Percentiles rank a stretch among this genome's conserved stretches.
Conservation (phyloP, 2,797 vertebrate genomes). For the Takifugu ocellatus region DNA sequence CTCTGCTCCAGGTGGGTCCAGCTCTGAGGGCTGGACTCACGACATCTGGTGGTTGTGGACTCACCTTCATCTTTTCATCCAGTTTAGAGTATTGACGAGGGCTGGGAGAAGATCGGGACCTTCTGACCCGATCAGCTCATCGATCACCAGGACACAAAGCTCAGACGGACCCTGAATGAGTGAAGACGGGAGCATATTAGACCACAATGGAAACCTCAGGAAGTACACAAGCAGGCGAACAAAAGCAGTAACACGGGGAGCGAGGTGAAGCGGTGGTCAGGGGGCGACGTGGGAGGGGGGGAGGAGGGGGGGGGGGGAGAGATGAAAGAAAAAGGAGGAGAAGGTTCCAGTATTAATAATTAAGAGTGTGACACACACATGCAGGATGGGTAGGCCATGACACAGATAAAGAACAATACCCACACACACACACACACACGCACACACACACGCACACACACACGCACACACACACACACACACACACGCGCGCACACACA, state of each 20-base stretch:
- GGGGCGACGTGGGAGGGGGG: constrained; percentile 11
- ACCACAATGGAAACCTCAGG: constrained; percentile 33
- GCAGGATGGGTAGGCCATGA: constrained; percentile 39
- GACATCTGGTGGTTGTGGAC: too few species aligned
- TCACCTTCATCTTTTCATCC: too few species aligned
- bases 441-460: too few species aligned
- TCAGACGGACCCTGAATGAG: too few species aligned
- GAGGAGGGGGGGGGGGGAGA: constrained; percentile 2
- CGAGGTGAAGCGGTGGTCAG: constrained; percentile 6
- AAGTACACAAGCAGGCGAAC: constrained; percentile 23
- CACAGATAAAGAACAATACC: constrained; percentile 61
- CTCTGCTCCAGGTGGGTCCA: too few species aligned
- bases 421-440: background rate
- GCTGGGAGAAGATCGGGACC: too few species aligned
- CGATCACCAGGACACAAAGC: constrained; percentile 33
- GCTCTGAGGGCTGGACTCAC: too few species aligned
- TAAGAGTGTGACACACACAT: constrained; percentile 39
- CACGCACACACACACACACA: too few species aligned
- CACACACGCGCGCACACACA: too few species aligned
- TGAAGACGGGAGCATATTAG: constrained; percentile 1
- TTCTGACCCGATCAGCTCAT: constrained; percentile 33
- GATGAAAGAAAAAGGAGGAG: constrained; percentile 33
- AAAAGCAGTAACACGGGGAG: constrained; percentile 45
- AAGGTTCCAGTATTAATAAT: constrained; percentile 52
- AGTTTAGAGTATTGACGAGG: too few species aligned